A percentile compares a stretch with the other conserved stretches of the same genome.
Conservation (phyloP, 23 tunicate genomes). For the Halocynthia roretzi region DNA sequence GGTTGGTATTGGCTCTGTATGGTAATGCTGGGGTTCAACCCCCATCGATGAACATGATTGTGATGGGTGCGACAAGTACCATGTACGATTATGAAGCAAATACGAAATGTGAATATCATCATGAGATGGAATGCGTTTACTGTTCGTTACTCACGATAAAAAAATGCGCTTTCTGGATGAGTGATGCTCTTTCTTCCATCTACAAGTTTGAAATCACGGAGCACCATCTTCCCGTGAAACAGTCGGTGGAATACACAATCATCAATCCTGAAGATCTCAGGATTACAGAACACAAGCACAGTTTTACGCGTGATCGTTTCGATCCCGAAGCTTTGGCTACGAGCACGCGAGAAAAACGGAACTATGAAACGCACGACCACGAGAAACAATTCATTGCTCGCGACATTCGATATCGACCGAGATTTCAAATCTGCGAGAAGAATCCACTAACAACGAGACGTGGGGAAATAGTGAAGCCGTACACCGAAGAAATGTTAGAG, state of each 20-base stretch:
- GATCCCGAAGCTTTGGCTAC: no score
- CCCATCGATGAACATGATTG: constrained; percentile 45
- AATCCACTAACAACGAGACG: no score
- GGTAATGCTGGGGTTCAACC: constrained; percentile 33
- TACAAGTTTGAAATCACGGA: constrained; percentile 65
- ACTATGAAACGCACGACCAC: no score
- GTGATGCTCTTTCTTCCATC: constrained; percentile 43
- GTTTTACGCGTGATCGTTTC: no score
- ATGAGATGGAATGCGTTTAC: constrained; percentile 51
- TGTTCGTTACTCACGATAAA: constrained; percentile 61
- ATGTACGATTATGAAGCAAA: constrained; percentile 62
- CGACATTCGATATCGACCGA: no score
- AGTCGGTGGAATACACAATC: constrained; percentile 33
- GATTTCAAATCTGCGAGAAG: no score
- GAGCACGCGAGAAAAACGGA: no score
- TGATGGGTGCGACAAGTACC: constrained; percentile 36
- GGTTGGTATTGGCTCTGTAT: constrained; percentile 37
- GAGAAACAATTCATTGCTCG: no score
- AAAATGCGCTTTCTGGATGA: constrained; percentile 69
- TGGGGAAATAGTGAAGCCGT: no score
- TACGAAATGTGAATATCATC: constrained; percentile 69
- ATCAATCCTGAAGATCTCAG: constrained; percentile 28
- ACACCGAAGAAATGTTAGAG: no score
- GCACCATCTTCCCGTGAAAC: constrained; percentile 52
- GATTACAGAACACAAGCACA: background rate